Evolutionary conservation across 2,888 invertebrate species (phyloP), one percentile per base, ranked within the genome.

Genomic region (Dynastes tityus): DNA sequence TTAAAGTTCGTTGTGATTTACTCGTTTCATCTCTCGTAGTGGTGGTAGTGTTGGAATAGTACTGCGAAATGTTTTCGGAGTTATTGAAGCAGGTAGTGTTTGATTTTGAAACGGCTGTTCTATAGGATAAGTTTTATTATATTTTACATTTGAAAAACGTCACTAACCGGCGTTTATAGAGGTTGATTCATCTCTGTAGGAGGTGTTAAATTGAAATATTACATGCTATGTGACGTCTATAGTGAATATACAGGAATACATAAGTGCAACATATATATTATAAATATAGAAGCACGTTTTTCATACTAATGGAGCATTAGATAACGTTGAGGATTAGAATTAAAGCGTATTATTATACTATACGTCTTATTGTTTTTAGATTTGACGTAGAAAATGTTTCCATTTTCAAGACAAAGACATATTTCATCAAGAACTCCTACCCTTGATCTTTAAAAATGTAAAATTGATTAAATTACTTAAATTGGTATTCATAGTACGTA

Each of bases 31-130:
- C 16, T 13, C n/a, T 9, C 37, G 65, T 55, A 73, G 37, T 29
- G 16, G 32, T 22, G n/a, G 11, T 45, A 11, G 45, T 45, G 45
- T 45, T 45, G 3, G 37, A n/a, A 51, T 9, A 13, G 51, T 2
- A 9, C 27, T 13, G 51, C 13, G 16, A 2, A 13, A 76, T 76
- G 76, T 76, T 67, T 76, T 76, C 76, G 40, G 76, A 76, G 27
- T 40, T 76, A 27, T 40, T 76, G 16, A 67, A 76, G 13, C 65
- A 76, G 58, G 76, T 76, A 76, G n/a, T 3, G 16, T 8, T 27
- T 70, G 1, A 40, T 29, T 73, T 55, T 73, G 45, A 45, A 45
- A 45, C 8, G 6, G 0, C 45, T 2, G 11, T 8, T 11, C 1
- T 45, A 2, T 8, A 45, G n/a, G 32, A 37, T 68, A 51, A 51